phyloP scores from a whole-genome alignment of 2,113 vertebrate genomes.

The Atherinomorus stipes region DNA sequence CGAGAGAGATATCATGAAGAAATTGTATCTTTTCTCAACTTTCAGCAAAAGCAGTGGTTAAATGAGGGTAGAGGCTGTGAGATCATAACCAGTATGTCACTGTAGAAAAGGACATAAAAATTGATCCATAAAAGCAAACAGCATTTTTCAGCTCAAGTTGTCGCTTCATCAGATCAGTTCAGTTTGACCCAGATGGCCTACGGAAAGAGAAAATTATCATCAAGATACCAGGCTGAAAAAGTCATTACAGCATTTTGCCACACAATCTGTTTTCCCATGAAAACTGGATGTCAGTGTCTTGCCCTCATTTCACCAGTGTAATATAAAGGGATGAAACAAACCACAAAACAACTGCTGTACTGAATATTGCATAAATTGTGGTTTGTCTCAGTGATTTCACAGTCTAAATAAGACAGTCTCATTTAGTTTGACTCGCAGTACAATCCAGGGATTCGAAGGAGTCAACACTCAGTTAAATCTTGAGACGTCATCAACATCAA shows the following conservation, averaged over 20 bases:
- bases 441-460: slow-evolving; percentile 33
- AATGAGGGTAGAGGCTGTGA: neutral
- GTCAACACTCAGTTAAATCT: slow-evolving; percentile 41
- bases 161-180: slow-evolving; percentile 20
- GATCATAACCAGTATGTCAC: slow-evolving; percentile 1
- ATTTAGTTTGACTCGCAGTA: slow-evolving; percentile 51
- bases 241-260: slow-evolving; percentile 26
- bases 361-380: slow-evolving; percentile 58
- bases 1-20: slow-evolving; percentile 15
- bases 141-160: slow-evolving; percentile 17
- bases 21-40: slow-evolving; percentile 14
- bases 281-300: slow-evolving; percentile 53
- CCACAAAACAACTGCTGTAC: slow-evolving; percentile 24
- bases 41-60: slow-evolving; percentile 26
- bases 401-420: slow-evolving; percentile 56
- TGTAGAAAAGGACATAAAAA: slow-evolving; percentile 24
- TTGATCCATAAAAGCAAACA: slow-evolving; percentile 32
- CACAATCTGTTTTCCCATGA: slow-evolving; percentile 43
- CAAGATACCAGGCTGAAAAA: slow-evolving; percentile 27
- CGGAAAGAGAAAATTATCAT: slow-evolving; percentile 24
- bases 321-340: slow-evolving; percentile 41
- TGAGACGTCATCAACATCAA: slow-evolving; percentile 27
- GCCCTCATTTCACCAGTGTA: slow-evolving; percentile 46
- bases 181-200: slow-evolving; percentile 2
- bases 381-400: slow-evolving; percentile 65